Percentiles rank a stretch among this genome's conserved stretches.
Conservation (phyloP, 1,140 invertebrate species). For the Macrobrachium rosenbergii region DNA sequence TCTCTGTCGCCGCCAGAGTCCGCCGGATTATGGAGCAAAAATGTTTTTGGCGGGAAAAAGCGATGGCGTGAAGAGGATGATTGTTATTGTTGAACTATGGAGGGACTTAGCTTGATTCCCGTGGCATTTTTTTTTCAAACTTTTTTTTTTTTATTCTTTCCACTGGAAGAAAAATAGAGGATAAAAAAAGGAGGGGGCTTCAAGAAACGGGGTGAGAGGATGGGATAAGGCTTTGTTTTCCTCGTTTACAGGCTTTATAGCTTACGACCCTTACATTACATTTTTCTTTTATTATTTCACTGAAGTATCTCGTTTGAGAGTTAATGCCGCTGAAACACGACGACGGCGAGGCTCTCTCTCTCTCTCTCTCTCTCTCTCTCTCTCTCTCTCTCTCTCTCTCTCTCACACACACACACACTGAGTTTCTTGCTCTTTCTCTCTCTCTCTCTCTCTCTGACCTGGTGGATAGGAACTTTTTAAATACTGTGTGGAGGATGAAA, state of each 20-base stretch:
- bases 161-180: neutral
- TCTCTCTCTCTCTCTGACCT: too few species aligned
- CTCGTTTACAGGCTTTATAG: conserved; percentile 41
- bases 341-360: neutral
- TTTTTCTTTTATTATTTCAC: neutral
- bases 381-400: neutral
- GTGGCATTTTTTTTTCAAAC: conserved; percentile 21
- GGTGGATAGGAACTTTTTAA: too few species aligned
- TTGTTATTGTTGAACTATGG: conserved; percentile 56
- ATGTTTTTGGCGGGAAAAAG: conserved; percentile 23
- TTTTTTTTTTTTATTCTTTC: conserved; percentile 23
- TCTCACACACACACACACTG: too few species aligned
- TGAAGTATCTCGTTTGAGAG: conserved; percentile 26
- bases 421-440: too few species aligned
- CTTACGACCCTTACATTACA: conserved; percentile 12
- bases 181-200: neutral
- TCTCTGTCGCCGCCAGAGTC: conserved; percentile 52
- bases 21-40: conserved; percentile 47
- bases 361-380: neutral
- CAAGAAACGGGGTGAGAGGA: neutral
- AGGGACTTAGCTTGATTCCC: conserved; percentile 27
- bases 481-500: too few species aligned
- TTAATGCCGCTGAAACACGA: too few species aligned
- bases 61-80: conserved; percentile 45
- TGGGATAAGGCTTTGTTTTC: conserved; percentile 22